Evolutionary conservation across 1,140 invertebrate species (phyloP), one percentile per base, ranked within the genome.

Genomic region (Zaprionus davidi): DNA sequence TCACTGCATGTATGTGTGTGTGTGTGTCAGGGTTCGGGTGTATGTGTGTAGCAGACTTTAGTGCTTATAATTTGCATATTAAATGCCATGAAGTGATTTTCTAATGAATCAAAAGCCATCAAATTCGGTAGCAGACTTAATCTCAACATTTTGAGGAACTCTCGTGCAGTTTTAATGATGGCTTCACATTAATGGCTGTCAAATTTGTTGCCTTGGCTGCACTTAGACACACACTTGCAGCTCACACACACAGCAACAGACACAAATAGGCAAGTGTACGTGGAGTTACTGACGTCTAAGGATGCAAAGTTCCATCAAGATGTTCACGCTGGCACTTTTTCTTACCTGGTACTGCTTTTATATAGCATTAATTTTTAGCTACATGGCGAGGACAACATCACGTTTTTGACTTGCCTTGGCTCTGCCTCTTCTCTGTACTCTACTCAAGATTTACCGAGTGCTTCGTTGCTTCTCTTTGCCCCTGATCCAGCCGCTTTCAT

Each of bases 21-120:
- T 44, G 17, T 31, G 26, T 44, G 12, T 56, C 13, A 17, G 36
- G 9, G 13, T 17, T 53, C 17, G 20, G 49, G 34, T 65, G 22
- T 41, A 4, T 66, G 31, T 28, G 41, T 60, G 28, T 15, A 28
- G 28, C 66, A 60, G 56, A 38, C 57, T 71, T 74, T 62, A 69
- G 38, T 86, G 83, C 78, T 79, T 65, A 79, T 77, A 74, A 87
- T 86, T 86, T 86, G 83, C 84, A 86, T 86, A 83, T 86, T 86
- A 83, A 86, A 86, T 86, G 83, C 65, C 84, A 76, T 68, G 82
- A 86, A 87, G 82, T 87, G 83, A 86, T 86, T 87, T 86, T 77
- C 83, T 86, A 86, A 86, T 86, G 82, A 82, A 86, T 87, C 82
- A 86, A 87, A 82, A 87, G 81, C 72, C 83, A 83, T 83, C 80